Evolutionary conservation across 2,797 vertebrate genomes (phyloP).

Genomic region (Sebastes steindachneri): DNA sequence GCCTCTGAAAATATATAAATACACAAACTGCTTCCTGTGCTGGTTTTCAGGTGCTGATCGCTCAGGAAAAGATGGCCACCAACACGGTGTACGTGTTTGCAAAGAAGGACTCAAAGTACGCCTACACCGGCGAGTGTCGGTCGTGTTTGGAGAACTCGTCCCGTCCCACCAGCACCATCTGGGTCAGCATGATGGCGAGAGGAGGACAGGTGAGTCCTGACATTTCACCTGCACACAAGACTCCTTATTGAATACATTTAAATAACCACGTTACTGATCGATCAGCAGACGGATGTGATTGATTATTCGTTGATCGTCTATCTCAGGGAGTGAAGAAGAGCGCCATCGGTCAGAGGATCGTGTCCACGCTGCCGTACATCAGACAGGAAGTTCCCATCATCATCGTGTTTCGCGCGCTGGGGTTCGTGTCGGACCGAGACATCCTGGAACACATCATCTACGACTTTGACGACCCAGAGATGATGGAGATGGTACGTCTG

Average conservation of each 20-base stretch:
- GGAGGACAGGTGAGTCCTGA: slow-evolving; percentile 91
- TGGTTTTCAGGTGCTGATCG: slow-evolving; percentile 91
- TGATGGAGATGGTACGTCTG: slow-evolving; percentile 98
- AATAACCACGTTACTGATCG: neutral
- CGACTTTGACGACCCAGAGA: slow-evolving; percentile 98
- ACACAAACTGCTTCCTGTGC: neutral
- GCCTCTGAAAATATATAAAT: too few species aligned
- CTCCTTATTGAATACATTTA: neutral
- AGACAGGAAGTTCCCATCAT: slow-evolving; percentile 99
- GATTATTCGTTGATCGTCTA: neutral
- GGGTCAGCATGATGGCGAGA: slow-evolving; percentile 99
- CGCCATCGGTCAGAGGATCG: slow-evolving; percentile 97
- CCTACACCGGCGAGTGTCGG: slow-evolving; percentile 96
- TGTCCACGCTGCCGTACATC: slow-evolving; percentile 96
- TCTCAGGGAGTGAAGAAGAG: slow-evolving; percentile 96
- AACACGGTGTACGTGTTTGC: slow-evolving; percentile 99
- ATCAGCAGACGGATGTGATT: neutral
- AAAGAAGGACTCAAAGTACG: slow-evolving; percentile 99
- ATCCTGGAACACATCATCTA: slow-evolving; percentile 99
- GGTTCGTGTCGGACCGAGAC: slow-evolving; percentile 97
- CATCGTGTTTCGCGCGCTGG: slow-evolving; percentile 95
- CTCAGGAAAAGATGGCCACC: slow-evolving; percentile 99
- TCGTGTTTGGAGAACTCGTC: slow-evolving; percentile 98
- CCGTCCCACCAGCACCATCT: slow-evolving; percentile 97
- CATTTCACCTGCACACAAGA: too few species aligned